Evolutionary conservation across 2,888 invertebrate species (phyloP), one percentile per base, ranked within the genome.

Genomic region (Drosophila formosana): DNA sequence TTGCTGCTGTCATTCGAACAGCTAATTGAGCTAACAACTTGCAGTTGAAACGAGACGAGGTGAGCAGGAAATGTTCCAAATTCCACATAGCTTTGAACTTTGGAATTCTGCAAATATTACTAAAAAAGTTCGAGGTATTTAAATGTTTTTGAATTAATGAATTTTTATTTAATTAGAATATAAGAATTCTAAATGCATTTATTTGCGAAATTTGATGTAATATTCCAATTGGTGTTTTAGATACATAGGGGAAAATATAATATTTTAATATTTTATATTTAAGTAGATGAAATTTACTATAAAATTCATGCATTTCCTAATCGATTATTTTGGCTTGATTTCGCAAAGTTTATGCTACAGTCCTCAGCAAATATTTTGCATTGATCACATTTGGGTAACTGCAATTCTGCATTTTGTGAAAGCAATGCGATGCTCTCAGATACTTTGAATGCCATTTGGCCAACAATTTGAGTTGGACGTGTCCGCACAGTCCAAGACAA

Each of bases 371-470:
- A 55, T 32, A 39, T 67, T 28, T 37, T 32, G 45, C 43, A 52
- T 53, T 41, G 41, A 69, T 34, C 39, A 25, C 25, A 50, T 51
- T 50, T 3, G 26, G 26, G 37, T 64, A 52, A 45, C 46, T 45
- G 56, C 52, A 57, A 52, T 41, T 51, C 68, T 26, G 63, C 53
- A 70, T 52, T 61, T 52, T 57, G 30, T 41, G 64, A 61, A 57
- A 37, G 26, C 37, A 37, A 46, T 37, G 26, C 57, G 46, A 60
- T 68, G 67, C 53, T 70, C 62, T 62, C 32, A 62, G 46, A 57
- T 26, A 78, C 74, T 78, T 73, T 69, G 53, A 72, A 62, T 47
- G 57, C 68, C 47, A 65, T 69, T 78, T 76, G 72, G 53, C 52
- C 56, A 61, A 58, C 62, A 72, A 62, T 61, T 72, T 58, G 57